phyloP scores from a whole-genome alignment of 2,888 invertebrate genomes.

The Epinotia bilunana region DNA sequence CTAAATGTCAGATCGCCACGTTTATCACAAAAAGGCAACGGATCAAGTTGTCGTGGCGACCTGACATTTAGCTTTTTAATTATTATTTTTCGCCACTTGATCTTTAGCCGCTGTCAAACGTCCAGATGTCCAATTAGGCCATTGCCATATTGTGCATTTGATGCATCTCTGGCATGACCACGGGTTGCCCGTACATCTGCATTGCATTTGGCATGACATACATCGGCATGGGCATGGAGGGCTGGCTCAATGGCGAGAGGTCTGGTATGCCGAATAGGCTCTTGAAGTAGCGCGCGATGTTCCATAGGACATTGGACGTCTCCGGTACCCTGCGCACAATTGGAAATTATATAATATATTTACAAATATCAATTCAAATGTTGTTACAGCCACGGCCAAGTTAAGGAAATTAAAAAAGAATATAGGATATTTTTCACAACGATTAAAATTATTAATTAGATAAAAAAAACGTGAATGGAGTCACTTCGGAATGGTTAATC shows the following conservation, averaged over 20 bases:
- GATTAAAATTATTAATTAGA: no score
- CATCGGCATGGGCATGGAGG: conserved; percentile 78
- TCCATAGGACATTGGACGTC: conserved; percentile 83
- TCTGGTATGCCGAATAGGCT: conserved; percentile 77
- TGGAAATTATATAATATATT: conserved; percentile 49
- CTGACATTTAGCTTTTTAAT: conserved; percentile 77
- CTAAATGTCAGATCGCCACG: conserved; percentile 83
- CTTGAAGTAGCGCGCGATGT: conserved; percentile 82
- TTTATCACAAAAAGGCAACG: conserved; percentile 52
- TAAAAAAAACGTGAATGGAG: no score
- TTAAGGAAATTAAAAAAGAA: neutral
- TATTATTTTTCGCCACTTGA: conserved; percentile 73
- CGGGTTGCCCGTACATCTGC: conserved; percentile 68
- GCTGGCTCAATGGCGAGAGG: conserved; percentile 70
- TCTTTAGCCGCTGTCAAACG: conserved; percentile 56
- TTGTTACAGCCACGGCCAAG: conserved; percentile 8
- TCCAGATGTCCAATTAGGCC: conserved; percentile 78
- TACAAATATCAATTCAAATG: conserved; percentile 61
- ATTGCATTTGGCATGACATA: conserved; percentile 67
- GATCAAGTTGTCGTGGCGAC: conserved; percentile 78
- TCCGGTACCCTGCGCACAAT: conserved; percentile 79
- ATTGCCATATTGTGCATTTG: conserved; percentile 47
- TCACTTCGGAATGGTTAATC: no score
- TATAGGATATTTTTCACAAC: no score
- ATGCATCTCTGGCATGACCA: conserved; percentile 66